A percentile compares a stretch with the other conserved stretches of the same genome.
Conservation (phyloP, 1,140 invertebrate genomes). For the Steinernema feltiae region DNA sequence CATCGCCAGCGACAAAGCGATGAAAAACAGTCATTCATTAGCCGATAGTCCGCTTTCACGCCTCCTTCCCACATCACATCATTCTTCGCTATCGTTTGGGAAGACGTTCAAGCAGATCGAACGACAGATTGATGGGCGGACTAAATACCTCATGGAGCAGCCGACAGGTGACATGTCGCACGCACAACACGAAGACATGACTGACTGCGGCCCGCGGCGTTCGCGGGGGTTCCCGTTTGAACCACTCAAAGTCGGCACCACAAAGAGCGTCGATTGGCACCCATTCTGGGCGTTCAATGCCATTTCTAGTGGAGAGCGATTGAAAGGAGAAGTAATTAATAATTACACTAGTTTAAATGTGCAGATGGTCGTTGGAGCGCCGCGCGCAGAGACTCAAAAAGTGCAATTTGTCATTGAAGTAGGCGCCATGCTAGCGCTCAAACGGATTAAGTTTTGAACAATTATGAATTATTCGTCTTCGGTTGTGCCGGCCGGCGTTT, state of each 20-base stretch:
- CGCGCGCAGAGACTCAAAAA: conserved; percentile 14
- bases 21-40: neutral
- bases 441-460: no score
- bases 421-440: neutral
- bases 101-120: neutral
- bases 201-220: neutral
- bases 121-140: neutral
- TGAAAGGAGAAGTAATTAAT: conserved; percentile 6
- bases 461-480: no score
- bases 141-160: neutral
- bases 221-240: no score
- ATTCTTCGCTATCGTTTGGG: neutral
- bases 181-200: neutral
- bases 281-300: neutral
- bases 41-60: neutral
- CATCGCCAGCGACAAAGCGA: neutral
- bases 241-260: neutral
- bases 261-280: neutral
- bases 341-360: conserved; percentile 15
- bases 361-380: conserved; percentile 9
- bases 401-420: conserved; percentile 4
- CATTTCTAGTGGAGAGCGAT: neutral
- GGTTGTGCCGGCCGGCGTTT: neutral
- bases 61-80: neutral
- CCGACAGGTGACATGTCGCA: conserved; percentile 10